Percentiles rank a stretch among this genome's conserved stretches.
Evolutionary conservation across 1,140 invertebrate species (phyloP).

Genomic region (Leguminivora glycinivorella): DNA sequence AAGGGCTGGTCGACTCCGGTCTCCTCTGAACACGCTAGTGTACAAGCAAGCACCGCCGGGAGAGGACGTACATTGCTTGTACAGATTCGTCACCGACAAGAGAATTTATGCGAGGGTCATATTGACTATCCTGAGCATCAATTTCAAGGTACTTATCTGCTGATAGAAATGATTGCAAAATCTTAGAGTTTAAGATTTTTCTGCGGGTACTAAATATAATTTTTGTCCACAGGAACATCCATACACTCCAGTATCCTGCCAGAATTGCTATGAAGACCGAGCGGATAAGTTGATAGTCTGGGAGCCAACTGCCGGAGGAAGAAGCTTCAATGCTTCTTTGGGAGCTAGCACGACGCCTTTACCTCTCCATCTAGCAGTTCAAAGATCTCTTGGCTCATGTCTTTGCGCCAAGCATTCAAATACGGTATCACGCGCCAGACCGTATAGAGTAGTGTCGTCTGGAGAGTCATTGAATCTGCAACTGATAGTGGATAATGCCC

Average conservation of each 20-base stretch:
- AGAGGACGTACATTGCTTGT: conserved; percentile 88
- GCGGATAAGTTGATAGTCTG: conserved; percentile 90
- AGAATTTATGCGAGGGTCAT: conserved; percentile 89
- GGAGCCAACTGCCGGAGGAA: conserved; percentile 81
- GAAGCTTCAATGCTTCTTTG: conserved; percentile 55
- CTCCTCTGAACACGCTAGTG: conserved; percentile 90
- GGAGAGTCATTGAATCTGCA: conserved; percentile 89
- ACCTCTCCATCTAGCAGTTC: conserved; percentile 79
- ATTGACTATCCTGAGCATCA: conserved; percentile 84
- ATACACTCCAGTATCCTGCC: conserved; percentile 88
- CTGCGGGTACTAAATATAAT: neutral
- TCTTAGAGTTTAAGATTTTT: neutral
- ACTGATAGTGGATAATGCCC: conserved; percentile 88
- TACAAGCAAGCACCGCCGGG: conserved; percentile 86
- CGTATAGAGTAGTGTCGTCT: conserved; percentile 84
- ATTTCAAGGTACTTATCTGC: conserved; percentile 80
- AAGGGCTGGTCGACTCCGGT: conserved; percentile 85
- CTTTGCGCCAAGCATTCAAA: conserved; percentile 82
- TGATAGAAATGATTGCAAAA: neutral
- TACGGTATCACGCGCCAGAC: conserved; percentile 77
- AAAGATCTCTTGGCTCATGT: conserved; percentile 80
- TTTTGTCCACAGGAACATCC: conserved; percentile 82
- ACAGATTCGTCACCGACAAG: conserved; percentile 89
- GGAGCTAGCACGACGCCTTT: conserved; percentile 72
- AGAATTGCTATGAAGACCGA: conserved; percentile 90